phyloP scores from a whole-genome alignment of 2,888 invertebrate species.

The Sabellastarte sp. region DNA sequence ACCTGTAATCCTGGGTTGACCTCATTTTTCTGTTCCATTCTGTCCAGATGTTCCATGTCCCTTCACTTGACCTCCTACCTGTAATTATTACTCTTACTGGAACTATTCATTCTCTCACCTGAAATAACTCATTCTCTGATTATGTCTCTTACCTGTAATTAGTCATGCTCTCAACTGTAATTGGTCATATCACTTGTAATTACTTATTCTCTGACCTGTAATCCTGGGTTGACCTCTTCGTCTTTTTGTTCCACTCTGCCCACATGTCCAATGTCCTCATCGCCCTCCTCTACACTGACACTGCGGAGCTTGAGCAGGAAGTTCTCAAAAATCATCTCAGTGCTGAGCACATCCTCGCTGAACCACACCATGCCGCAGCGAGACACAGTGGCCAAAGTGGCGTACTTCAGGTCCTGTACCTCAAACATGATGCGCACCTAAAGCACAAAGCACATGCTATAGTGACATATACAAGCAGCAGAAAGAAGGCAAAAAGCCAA shows the following conservation, averaged over 20 bases:
- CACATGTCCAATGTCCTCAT: conserved; percentile 41
- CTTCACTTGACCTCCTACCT: no score
- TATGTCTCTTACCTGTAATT: no score
- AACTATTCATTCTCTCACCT: no score
- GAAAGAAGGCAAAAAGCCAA: no score
- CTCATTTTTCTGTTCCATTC: conserved; percentile 37
- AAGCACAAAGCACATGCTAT: background rate
- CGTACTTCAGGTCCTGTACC: conserved; percentile 95
- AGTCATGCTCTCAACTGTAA: no score
- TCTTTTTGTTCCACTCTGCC: conserved; percentile 35
- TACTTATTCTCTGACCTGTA: no score
- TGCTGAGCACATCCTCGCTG: conserved; percentile 96
- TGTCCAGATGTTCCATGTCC: conserved; percentile 29
- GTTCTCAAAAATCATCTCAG: conserved; percentile 98
- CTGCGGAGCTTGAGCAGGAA: conserved; percentile 82
- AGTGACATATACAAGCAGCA: no score
- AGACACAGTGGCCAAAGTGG: conserved; percentile 97
- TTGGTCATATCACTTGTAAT: no score
- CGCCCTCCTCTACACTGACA: conserved; percentile 54
- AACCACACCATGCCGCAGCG: conserved; percentile 99
- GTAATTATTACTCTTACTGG: no score
- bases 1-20: conserved; percentile 62
- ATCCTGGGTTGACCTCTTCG: conserved; percentile 46
- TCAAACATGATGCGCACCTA: conserved; percentile 64
- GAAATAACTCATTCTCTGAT: no score